Percentiles rank a stretch among this genome's conserved stretches.
These are phyloP conservation scores for Larimichthys polyactis DNA, from an alignment of 2,113 vertebrate species.

Conservation along the genomic window DNA sequence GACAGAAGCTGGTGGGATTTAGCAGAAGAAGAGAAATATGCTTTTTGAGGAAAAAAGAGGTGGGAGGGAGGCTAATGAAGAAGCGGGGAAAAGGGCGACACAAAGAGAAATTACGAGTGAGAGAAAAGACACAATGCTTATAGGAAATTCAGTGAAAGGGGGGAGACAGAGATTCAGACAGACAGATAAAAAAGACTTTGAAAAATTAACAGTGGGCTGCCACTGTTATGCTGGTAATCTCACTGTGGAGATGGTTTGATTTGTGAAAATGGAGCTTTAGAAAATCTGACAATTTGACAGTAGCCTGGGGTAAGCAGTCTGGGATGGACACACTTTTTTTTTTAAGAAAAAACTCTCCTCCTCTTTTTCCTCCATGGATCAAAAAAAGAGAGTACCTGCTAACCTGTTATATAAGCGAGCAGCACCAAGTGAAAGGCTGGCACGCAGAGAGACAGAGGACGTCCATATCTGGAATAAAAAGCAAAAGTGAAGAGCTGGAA, in stretches of 20 bases:
- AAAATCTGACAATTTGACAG: slow-evolving; percentile 65
- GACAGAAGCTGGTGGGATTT: not conserved
- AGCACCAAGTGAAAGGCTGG: slow-evolving; percentile 27
- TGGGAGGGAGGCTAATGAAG: not conserved
- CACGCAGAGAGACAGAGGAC: slow-evolving; percentile 13
- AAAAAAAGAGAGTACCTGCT: slow-evolving; percentile 40
- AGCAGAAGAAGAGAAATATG: not conserved
- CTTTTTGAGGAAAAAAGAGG: not conserved
- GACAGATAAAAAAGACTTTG: slow-evolving; percentile 24
- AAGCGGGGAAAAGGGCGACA: not conserved
- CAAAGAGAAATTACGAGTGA: not conserved
- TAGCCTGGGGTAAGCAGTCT: slow-evolving; percentile 54
- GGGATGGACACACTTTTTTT: slow-evolving; percentile 22
- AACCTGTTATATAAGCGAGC: slow-evolving; percentile 38
- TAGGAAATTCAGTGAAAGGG: not conserved
- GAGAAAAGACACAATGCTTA: not conserved
- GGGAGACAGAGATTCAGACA: slow-evolving; percentile 20
- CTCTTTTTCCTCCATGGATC: slow-evolving; percentile 14
- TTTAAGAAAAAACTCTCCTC: not conserved
- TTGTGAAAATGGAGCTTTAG: slow-evolving; percentile 53
- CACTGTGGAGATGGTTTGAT: slow-evolving; percentile 47
- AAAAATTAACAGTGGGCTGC: slow-evolving; percentile 32
- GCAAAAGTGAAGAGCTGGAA: slow-evolving; percentile 32
- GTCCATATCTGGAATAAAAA: slow-evolving; percentile 25
- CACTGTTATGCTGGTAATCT: slow-evolving; percentile 38